Percentiles rank a stretch among this genome's conserved stretches.
phyloP scores from a whole-genome alignment of 2,888 invertebrate species.

The Tipula unca region DNA sequence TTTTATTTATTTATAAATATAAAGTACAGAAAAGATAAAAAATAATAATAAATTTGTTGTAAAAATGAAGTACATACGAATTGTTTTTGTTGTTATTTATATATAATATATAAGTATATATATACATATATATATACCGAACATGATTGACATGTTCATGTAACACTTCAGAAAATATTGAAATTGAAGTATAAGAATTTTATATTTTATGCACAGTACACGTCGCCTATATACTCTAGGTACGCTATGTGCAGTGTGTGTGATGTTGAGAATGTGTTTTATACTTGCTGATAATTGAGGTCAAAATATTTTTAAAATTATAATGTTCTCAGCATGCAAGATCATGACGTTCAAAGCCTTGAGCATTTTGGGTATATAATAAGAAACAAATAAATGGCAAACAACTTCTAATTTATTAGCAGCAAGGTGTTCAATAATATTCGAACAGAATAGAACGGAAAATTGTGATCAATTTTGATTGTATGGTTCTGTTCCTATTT shows the following conservation, averaged over 20 bases:
- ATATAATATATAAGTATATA: no score
- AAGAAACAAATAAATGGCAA: no score
- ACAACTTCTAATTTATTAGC: neutral
- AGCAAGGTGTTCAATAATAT: neutral
- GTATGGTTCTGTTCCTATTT: no score
- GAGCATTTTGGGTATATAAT: neutral
- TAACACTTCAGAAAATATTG: neutral
- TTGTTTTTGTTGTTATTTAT: neutral
- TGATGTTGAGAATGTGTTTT: neutral
- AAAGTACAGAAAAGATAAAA: neutral
- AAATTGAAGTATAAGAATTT: neutral
- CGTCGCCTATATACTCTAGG: neutral
- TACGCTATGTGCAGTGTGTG: neutral
- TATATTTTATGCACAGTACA: neutral
- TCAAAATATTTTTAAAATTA: neutral
- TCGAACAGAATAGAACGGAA: no score
- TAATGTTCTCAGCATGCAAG: neutral
- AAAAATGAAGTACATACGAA: neutral
- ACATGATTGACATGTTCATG: conserved; percentile 8
- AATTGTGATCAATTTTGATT: no score
- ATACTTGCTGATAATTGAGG: neutral
- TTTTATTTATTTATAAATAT: neutral
- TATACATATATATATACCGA: neutral
- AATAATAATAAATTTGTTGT: neutral
- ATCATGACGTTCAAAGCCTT: neutral